Base-by-base conservation (phyloP, 2,113 vertebrate species). In the Perccottus glenii region DNA sequence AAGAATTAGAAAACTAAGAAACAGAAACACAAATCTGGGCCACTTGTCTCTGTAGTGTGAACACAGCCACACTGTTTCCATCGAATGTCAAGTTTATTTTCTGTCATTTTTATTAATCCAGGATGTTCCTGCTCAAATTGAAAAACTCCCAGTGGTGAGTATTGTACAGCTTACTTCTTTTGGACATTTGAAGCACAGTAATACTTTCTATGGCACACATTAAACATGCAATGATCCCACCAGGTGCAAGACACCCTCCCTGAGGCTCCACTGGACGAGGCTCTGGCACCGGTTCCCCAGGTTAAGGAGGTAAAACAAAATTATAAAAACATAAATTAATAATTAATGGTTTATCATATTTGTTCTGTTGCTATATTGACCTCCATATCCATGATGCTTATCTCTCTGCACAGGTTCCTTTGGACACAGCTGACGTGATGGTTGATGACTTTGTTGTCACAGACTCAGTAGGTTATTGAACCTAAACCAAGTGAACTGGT, bases 401-500 rank as follows among this genome's bases (percentile, higher is more conserved):
- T 66, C 4, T 63, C 52, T 62, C 51, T 73, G n/a, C n/a, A 38
- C 38, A 38, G 44, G 33, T 9, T 36, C 11, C 36, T 11, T 45
- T 77, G 81, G 63, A 40, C 0, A 11, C 45, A 9, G 69, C 47
- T 1, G 77, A 83, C 6, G 42, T 0, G 0, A n/a, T 82, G 38
- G 60, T 66, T 6, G 79, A 81, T 1, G 79, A 86, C 64, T 84
- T 76, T 60, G 80, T 77, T 6, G 69, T 73, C 57, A 85, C 85
- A 64, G 83, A 82, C 11, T 76, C 59, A 15, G 74, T 50, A 11
- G 12, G 72, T 14, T 1, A 64, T 68, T 38, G 47, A 56, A 55
- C 59, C 43, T 46, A 62, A 67, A 11, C 11, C 40, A 35, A 43
- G 11, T 43, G n/a, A 58, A 58, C 1, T 0, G 1, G 9, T 48